Evolutionary conservation across 2,888 invertebrate genomes (phyloP).

Genomic region (Terebella lapidaria): DNA sequence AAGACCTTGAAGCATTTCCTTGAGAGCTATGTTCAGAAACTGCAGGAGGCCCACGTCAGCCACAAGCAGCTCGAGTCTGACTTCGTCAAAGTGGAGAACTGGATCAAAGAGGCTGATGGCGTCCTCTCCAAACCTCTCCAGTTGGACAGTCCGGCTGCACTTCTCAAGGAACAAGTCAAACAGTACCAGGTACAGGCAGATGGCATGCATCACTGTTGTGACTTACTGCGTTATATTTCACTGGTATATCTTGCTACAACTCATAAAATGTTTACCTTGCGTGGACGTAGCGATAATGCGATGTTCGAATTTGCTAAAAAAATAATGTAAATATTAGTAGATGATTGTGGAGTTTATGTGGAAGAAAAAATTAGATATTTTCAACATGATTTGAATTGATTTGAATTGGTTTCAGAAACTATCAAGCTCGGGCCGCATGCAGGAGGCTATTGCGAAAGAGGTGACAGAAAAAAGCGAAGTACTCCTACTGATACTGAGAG

Average conservation of each 20-base stretch:
- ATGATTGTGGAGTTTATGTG: too few relatives aligned
- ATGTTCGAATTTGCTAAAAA: too few relatives aligned
- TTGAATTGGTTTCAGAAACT: not conserved
- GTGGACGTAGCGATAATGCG: too few relatives aligned
- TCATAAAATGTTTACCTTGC: too few relatives aligned
- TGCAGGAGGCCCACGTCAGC: constrained; percentile 70
- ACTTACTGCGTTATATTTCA: constrained; percentile 36
- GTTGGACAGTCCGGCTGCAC: constrained; percentile 69
- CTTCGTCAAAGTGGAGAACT: constrained; percentile 74
- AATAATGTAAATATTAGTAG: too few relatives aligned
- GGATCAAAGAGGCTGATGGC: constrained; percentile 86
- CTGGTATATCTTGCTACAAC: too few relatives aligned
- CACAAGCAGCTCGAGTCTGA: constrained; percentile 78
- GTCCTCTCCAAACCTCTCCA: constrained; percentile 76
- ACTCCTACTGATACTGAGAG: not conserved
- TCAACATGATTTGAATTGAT: too few relatives aligned
- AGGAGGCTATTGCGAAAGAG: not conserved
- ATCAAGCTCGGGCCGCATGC: not conserved
- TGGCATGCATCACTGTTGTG: too few relatives aligned
- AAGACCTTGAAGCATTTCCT: constrained; percentile 70
- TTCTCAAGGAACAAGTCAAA: constrained; percentile 79
- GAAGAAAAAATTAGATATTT: too few relatives aligned
- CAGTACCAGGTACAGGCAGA: constrained; percentile 58
- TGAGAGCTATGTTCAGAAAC: constrained; percentile 66
- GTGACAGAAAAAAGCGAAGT: not conserved